Percentiles rank a stretch among this genome's conserved stretches.
These are phyloP conservation scores for Xiphophorus hellerii DNA, from an alignment of 2,113 vertebrate species.

Conservation along the genomic window DNA sequence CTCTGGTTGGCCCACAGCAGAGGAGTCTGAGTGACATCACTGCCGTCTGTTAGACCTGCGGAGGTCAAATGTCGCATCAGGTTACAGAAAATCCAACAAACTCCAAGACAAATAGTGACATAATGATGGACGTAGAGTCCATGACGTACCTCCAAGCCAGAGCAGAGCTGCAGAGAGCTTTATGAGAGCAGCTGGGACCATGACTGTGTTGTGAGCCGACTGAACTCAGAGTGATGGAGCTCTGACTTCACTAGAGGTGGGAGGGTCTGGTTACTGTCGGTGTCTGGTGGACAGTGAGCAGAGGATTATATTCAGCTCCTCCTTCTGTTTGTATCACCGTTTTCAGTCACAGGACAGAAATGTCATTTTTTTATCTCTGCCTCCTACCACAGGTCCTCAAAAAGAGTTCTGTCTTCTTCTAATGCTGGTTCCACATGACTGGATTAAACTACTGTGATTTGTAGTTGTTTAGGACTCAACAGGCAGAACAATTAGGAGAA, in stretches of 20 bases:
- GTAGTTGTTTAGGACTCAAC: too few relatives aligned
- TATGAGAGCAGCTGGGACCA: neutral
- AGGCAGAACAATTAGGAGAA: too few relatives aligned
- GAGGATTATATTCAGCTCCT: neutral
- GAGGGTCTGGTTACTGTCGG: neutral
- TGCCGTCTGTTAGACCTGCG: neutral
- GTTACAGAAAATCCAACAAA: neutral
- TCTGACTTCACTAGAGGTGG: neutral
- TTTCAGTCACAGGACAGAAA: slow-evolving; percentile 48
- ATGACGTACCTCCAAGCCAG: neutral
- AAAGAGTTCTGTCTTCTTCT: too few relatives aligned
- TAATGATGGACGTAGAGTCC: neutral
- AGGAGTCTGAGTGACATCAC: slow-evolving; percentile 8
- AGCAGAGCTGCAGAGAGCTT: neutral
- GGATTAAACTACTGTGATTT: too few relatives aligned
- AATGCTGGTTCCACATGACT: too few relatives aligned
- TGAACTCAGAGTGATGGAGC: neutral
- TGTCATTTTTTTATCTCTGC: neutral
- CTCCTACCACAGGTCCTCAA: too few relatives aligned
- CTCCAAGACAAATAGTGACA: too few relatives aligned
- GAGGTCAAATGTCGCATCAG: accelerated
- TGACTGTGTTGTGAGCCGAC: neutral
- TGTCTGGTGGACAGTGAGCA: neutral
- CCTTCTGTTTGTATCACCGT: slow-evolving; percentile 17
- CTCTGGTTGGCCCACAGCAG: neutral